Conservation (phyloP, 1,140 invertebrate species). For the Sycophaga agraensis region DNA sequence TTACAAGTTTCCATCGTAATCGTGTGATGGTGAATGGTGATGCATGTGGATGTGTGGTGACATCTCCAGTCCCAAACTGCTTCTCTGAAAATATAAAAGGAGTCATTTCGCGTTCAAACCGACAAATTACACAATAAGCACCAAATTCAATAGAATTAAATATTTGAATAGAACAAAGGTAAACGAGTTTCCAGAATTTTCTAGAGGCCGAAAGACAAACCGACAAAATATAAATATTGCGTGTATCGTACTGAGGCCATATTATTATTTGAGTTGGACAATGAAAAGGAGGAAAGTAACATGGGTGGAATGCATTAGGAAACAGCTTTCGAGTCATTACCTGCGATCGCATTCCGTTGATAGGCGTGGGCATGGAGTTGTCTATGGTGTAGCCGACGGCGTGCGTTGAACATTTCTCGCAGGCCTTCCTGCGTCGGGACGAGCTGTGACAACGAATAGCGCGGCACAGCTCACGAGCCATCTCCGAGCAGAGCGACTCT, state of each 20-base stretch:
- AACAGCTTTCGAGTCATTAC: too few relatives aligned
- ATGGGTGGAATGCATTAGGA: too few relatives aligned
- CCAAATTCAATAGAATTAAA: too few relatives aligned
- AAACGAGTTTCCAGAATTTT: too few relatives aligned
- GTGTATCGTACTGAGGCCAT: too few relatives aligned
- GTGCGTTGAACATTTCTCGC: slow-evolving; percentile 66
- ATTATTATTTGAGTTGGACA: too few relatives aligned
- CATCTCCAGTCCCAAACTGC: slow-evolving; percentile 53
- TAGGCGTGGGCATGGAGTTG: slow-evolving; percentile 52
- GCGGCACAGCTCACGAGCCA: slow-evolving; percentile 78
- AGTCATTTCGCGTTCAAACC: too few relatives aligned
- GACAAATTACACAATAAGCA: too few relatives aligned
- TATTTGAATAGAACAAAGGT: too few relatives aligned
- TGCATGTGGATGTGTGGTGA: slow-evolving; percentile 55
- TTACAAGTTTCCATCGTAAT: slow-evolving; percentile 47
- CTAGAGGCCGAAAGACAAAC: too few relatives aligned
- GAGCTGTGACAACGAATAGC: slow-evolving; percentile 73
- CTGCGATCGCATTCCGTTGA: slow-evolving; percentile 55
- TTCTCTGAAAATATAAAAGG: slow-evolving; percentile 39
- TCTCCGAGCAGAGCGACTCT: slow-evolving; percentile 79
- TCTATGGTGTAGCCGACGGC: slow-evolving; percentile 53
- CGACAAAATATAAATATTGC: too few relatives aligned
- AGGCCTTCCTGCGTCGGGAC: slow-evolving; percentile 58
- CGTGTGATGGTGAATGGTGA: slow-evolving; percentile 45
- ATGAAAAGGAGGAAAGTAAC: not conserved